Percentiles rank a stretch among this genome's conserved stretches.
These are phyloP conservation scores for Dynastes grantii DNA, from an alignment of 2,888 invertebrate genomes.

Conservation along the genomic window DNA sequence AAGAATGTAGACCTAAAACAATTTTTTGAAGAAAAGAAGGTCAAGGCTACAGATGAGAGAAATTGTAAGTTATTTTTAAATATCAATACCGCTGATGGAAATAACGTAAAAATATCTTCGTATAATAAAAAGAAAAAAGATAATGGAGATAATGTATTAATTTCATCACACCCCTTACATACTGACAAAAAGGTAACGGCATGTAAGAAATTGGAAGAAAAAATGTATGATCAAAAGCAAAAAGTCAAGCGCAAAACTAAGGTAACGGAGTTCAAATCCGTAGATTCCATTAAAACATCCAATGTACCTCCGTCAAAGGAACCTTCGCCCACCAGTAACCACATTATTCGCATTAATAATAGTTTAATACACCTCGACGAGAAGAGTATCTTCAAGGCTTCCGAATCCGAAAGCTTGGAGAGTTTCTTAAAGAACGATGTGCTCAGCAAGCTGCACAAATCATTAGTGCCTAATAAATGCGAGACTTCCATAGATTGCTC, in stretches of 20 bases:
- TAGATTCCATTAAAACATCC: neutral
- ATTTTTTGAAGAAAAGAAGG: neutral
- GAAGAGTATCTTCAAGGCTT: constrained; percentile 23
- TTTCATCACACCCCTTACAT: neutral
- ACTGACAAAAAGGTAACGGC: neutral
- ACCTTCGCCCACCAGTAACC: constrained; percentile 26
- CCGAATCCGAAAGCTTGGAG: constrained; percentile 33
- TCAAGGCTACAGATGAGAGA: neutral
- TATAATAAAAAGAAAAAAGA: neutral
- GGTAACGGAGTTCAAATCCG: neutral
- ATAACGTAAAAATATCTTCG: constrained; percentile 4
- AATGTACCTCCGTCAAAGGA: neutral
- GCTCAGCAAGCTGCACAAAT: constrained; percentile 5
- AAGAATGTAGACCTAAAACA: neutral
- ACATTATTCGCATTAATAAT: constrained; percentile 35
- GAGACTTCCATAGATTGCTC: constrained; percentile 10
- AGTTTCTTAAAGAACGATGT: constrained; percentile 24
- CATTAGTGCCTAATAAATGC: constrained; percentile 8
- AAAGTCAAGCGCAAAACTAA: neutral
- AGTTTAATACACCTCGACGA: constrained; percentile 49
- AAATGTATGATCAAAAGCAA: neutral
- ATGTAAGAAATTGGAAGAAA: neutral
- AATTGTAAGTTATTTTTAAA: constrained; percentile 11
- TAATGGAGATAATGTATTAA: neutral
- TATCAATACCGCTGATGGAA: constrained; percentile 2